Percentiles rank a stretch among this genome's conserved stretches.
Evolutionary conservation across 2,888 invertebrate species (phyloP).

Genomic region (Pherbina coryleti): DNA sequence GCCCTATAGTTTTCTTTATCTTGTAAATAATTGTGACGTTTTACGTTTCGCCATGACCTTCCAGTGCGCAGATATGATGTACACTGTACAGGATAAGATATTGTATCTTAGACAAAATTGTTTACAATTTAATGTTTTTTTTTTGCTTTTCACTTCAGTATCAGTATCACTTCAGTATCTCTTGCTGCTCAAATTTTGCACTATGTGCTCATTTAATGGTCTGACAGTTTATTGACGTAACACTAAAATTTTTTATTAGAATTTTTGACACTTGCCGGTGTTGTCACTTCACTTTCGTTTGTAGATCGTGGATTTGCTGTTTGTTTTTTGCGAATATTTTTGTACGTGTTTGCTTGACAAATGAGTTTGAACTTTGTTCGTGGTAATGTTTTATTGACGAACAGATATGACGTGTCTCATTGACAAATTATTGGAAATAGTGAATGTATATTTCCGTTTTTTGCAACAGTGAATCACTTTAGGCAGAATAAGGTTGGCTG

Average conservation of each 20-base stretch:
- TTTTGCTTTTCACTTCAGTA: background rate
- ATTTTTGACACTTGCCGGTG: background rate
- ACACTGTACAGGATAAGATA: constrained; percentile 56
- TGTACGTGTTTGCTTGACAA: background rate
- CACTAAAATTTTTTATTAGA: too few species aligned
- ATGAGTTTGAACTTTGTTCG: background rate
- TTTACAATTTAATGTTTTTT: background rate
- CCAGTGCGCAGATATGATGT: constrained; percentile 52
- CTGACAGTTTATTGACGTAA: too few species aligned
- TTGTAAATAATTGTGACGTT: background rate
- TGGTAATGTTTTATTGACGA: background rate
- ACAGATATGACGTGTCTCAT: constrained; percentile 1
- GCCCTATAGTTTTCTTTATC: constrained; percentile 16
- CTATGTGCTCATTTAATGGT: background rate
- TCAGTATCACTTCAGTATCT: background rate
- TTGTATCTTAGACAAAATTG: constrained; percentile 43
- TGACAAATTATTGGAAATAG: too few species aligned
- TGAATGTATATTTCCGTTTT: too few species aligned
- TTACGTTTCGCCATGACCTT: background rate
- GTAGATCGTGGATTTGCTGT: too few species aligned
- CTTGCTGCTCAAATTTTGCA: constrained; percentile 8
- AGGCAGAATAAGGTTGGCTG: too few species aligned
- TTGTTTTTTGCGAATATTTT: too few species aligned
- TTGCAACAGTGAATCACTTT: too few species aligned
- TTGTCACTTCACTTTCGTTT: background rate